Percentiles rank a stretch among this genome's conserved stretches.
Evolutionary conservation across 1,140 invertebrate genomes (phyloP).

Genomic region (Diorhabda sublineata): DNA sequence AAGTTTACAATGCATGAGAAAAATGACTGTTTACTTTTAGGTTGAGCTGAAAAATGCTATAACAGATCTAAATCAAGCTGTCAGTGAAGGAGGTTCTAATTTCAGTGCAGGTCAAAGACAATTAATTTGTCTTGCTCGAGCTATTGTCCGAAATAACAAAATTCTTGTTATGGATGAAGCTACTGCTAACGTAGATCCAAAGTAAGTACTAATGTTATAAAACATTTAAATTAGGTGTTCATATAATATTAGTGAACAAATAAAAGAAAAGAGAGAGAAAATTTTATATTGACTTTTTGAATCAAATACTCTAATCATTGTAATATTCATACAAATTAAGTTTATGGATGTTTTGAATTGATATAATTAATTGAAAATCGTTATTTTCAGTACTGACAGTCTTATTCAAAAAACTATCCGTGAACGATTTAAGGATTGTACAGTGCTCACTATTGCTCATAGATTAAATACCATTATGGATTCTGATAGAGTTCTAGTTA

Average conservation of each 20-base stretch:
- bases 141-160: slow-evolving; percentile 61
- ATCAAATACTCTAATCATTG: not conserved
- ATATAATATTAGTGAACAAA: not conserved
- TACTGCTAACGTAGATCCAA: slow-evolving; percentile 53
- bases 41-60: slow-evolving; percentile 52
- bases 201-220: slow-evolving; percentile 11
- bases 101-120: slow-evolving; percentile 84
- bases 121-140: slow-evolving; percentile 76
- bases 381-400: slow-evolving; percentile 48
- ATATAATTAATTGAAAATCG: not conserved
- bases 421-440: slow-evolving; percentile 56
- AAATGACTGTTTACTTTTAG: slow-evolving; percentile 33
- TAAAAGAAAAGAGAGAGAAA: not conserved
- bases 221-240: not conserved
- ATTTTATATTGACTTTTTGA: not conserved
- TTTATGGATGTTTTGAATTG: not conserved
- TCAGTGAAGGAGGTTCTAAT: slow-evolving; percentile 71
- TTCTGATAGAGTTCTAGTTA: slow-evolving; percentile 46
- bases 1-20: too few relatives aligned
- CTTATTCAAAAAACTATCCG: slow-evolving; percentile 60
- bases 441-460: slow-evolving; percentile 74
- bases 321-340: not conserved
- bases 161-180: slow-evolving; percentile 61
- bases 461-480: slow-evolving; percentile 75
- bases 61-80: slow-evolving; percentile 59